Evolutionary conservation across 2,888 invertebrate species (phyloP).

Genomic region (Marasmarcha lunaedactyla): DNA sequence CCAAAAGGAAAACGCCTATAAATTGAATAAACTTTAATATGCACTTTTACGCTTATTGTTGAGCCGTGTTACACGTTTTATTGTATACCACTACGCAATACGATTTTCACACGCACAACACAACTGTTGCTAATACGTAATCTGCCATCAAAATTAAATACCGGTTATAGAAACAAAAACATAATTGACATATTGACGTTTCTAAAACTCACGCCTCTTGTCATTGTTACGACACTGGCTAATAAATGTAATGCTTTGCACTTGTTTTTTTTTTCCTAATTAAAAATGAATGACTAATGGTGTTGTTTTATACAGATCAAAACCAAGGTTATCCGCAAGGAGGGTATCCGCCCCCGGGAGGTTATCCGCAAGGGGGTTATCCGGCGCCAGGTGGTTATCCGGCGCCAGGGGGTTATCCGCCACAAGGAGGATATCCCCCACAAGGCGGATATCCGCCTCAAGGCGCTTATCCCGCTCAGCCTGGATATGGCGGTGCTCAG

Average conservation of each 20-base stretch:
- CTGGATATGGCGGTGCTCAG: conserved; percentile 37
- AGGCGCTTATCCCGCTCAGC: conserved; percentile 19
- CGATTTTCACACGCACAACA: too few species aligned
- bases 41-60: too few species aligned
- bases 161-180: too few species aligned
- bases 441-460: conserved; percentile 18
- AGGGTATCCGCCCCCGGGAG: conserved; percentile 35
- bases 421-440: conserved; percentile 37
- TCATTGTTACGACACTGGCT: not conserved
- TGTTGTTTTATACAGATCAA: too few species aligned
- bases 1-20: too few species aligned
- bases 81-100: too few species aligned
- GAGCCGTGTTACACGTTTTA: too few species aligned
- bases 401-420: conserved; percentile 38
- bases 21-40: too few species aligned
- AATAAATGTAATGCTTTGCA: not conserved
- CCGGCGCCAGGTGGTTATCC: conserved; percentile 35
- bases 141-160: too few species aligned
- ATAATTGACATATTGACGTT: not conserved
- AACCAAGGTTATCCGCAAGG: conserved; percentile 41
- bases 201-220: too few species aligned
- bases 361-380: conserved; percentile 28
- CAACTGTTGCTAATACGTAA: too few species aligned
- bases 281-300: too few species aligned
- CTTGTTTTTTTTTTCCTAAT: not conserved